Evolutionary conservation across 2,113 vertebrate species (phyloP), one percentile per base, ranked within the genome.

Genomic region (Gila orcuttii): DNA sequence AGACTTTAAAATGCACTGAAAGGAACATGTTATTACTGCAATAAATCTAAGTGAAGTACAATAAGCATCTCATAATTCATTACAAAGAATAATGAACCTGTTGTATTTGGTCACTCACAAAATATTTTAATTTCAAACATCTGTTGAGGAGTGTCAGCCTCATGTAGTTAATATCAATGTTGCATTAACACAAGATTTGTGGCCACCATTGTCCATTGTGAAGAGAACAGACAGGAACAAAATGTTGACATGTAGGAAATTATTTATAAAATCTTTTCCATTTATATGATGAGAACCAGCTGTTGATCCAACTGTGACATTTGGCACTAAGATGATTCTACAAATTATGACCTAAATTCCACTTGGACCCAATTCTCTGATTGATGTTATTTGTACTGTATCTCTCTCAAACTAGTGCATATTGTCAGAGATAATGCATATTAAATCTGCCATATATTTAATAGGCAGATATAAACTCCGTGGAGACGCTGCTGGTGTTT

Each of bases 261-360:
- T 50, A 85, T 83, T 79, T 74, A 86, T 87, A 86, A 87, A 82
- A 87, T 66, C 1, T 25, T 82, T 86, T 79, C 76, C 47, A 88
- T 86, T 86, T 79, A 42, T 68, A 77, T 87, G 62, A 87, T 89
- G 78, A 85, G 42, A 89, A 83, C 68, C 86, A 88, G 86, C 84
- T 90, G 87, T 74, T 81, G 21, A 59, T 85, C 89, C 87, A 88
- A 79, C 85, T 89, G 88, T 83, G 55, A 39, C 71, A 81, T 86
- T 83, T 88, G 87, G 87, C 85, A 71, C 75, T 83, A 73, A 88
- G 66, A 81, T 21, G 59, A 57, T 62, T 66, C 79, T 52, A 84
- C 79, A 86, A 62, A 80, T 42, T 52, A 15, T 84, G 77, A 84
- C 85, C 82, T 59, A 84, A 55, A 87, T 85, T 68, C 55, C 52